These are phyloP conservation scores for Takifugu rubripes DNA, from an alignment of 2,797 vertebrate species.

Conservation along the genomic window DNA sequence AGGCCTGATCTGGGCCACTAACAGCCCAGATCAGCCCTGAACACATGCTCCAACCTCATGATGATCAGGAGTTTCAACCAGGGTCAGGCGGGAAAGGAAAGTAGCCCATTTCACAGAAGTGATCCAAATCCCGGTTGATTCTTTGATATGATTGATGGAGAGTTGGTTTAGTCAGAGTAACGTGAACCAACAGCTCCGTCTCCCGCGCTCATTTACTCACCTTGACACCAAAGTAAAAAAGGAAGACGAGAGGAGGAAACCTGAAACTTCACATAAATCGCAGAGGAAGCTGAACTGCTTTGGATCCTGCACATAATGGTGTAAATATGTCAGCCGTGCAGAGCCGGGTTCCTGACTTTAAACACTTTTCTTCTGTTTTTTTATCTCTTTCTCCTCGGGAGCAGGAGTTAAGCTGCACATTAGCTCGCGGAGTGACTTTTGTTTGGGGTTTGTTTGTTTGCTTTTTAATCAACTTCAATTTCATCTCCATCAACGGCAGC, in stretches of 20 bases:
- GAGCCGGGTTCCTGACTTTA: slow-evolving; percentile 63
- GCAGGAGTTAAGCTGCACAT: slow-evolving; percentile 44
- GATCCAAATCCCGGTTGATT: too few relatives aligned
- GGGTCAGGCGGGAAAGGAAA: too few relatives aligned
- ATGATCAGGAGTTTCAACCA: too few relatives aligned
- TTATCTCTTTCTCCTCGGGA: slow-evolving; percentile 44
- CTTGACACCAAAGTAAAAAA: slow-evolving; percentile 51
- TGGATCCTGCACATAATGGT: slow-evolving; percentile 69
- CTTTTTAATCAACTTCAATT: slow-evolving; percentile 73
- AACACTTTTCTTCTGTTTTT: slow-evolving; percentile 68
- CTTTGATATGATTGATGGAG: slow-evolving; percentile 42
- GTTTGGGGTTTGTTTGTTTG: slow-evolving; percentile 67
- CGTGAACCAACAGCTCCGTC: slow-evolving; percentile 47
- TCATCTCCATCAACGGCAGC: slow-evolving; percentile 37
- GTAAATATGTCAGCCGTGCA: slow-evolving; percentile 76
- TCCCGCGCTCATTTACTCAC: slow-evolving; percentile 53
- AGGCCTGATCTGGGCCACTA: too few relatives aligned
- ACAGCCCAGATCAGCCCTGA: too few relatives aligned
- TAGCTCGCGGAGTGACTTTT: slow-evolving; percentile 63
- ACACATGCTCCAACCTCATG: too few relatives aligned
- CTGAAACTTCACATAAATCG: slow-evolving; percentile 59
- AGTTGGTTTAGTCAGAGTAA: slow-evolving; percentile 34
- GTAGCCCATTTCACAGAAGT: too few relatives aligned
- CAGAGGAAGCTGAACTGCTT: slow-evolving; percentile 50
- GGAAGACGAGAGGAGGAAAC: slow-evolving; percentile 11